phyloP scores from a whole-genome alignment of 2,888 invertebrate genomes.

The Epinotia nisella region DNA sequence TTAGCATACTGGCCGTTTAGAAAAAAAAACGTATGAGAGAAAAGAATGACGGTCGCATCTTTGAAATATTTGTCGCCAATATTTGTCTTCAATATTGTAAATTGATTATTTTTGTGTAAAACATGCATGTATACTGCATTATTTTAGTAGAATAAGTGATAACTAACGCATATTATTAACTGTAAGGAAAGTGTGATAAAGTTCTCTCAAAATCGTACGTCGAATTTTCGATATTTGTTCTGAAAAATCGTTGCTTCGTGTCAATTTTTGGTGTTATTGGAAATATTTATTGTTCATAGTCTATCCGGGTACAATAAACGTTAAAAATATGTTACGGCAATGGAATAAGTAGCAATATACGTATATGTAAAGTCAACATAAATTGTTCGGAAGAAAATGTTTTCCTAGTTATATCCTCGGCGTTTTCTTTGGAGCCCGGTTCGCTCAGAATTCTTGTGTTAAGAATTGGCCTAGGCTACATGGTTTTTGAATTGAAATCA shows the following conservation, averaged over 20 bases:
- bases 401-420: no score
- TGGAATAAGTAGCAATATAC: neutral
- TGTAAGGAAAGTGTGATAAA: neutral
- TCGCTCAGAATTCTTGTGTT: no score
- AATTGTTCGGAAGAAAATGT: neutral
- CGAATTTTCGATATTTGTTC: neutral
- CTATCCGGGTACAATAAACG: neutral
- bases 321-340: neutral
- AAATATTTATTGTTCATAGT: neutral
- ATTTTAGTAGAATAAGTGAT: neutral
- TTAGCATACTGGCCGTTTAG: neutral
- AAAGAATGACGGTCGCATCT: neutral
- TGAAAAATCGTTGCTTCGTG: neutral
- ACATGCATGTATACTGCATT: neutral
- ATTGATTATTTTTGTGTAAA: neutral
- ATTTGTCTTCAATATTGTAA: neutral
- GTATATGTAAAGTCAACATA: no score
- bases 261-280: neutral
- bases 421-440: no score
- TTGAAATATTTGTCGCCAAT: neutral
- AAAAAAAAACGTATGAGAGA: no score
- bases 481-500: no score
- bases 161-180: neutral
- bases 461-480: no score
- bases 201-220: no score